Evolutionary conservation across 2,888 invertebrate species (phyloP), one percentile per base, ranked within the genome.

Genomic region (Dendrolimus pini): DNA sequence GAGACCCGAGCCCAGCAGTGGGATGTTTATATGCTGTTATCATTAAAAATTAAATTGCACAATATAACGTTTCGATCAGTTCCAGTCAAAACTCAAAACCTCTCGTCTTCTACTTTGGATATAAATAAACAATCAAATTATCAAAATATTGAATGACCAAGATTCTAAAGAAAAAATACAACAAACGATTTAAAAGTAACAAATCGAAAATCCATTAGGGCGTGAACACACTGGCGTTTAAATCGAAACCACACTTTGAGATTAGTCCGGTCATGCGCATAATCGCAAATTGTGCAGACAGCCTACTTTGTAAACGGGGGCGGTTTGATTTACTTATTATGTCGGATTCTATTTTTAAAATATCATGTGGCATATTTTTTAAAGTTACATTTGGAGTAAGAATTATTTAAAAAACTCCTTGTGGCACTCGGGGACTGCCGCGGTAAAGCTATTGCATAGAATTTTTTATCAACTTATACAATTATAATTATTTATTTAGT

Each of bases 271-370:
- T 58, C 56, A 30, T 10, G 60, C 55, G 63, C 60, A 62, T 64
- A 65, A 67, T 67, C 55, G 65, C 57, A 61, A 67, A 67, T 67
- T 67, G 67, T 64, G 67, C 67, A 63, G 62, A 64, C 67, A 62
- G 60, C 67, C 65, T 60, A 52, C 47, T 41, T 56, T 30, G 52
- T 62, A 54, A 60, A 65, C 62, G 55, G 55, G 57, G 30, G 47
- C 9, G 47, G 9, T 47, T 47, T 47, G 47, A 47, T 7, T 47
- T 30, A 30, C 30, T 47, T 47, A 47, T 9, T 10, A 47, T 47
- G 12, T 47, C 47, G 47, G 7, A 47, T 47, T 47, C 47, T 12
- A 47, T 12, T 47, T 47, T 47, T 0, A 9, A 47, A 47, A 10
- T 47, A 12, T 30, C 30, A 30, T 30, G 30, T 30, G 30, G 30